phyloP scores from a whole-genome alignment of 2,113 vertebrate genomes.

The Hylia prasina region DNA sequence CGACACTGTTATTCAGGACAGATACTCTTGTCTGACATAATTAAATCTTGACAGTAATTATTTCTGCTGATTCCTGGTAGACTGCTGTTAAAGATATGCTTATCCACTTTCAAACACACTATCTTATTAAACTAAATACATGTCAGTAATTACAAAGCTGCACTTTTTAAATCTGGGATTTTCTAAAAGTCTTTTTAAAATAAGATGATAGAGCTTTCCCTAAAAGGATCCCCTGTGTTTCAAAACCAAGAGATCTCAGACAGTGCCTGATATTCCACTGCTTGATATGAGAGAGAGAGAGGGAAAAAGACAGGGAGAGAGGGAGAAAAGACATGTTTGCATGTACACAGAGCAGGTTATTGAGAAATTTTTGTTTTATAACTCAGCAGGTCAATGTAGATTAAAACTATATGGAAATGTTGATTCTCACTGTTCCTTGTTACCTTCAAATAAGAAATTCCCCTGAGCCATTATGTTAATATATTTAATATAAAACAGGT shows the following conservation, averaged over 20 bases:
- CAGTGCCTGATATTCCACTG: not conserved
- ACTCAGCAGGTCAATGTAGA: not conserved
- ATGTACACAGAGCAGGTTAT: not conserved
- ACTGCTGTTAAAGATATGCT: slow-evolving; percentile 68
- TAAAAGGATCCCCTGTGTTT: slow-evolving; percentile 18
- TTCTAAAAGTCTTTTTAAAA: slow-evolving; percentile 57
- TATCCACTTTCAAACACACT: slow-evolving; percentile 65
- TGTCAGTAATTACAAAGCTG: slow-evolving; percentile 67
- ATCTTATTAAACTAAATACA: slow-evolving; percentile 72
- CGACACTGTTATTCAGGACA: slow-evolving; percentile 61
- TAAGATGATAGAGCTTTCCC: slow-evolving; percentile 10
- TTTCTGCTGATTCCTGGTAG: slow-evolving; percentile 71
- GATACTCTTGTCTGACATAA: slow-evolving; percentile 71
- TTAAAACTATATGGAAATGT: slow-evolving; percentile 2
- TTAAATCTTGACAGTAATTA: slow-evolving; percentile 75
- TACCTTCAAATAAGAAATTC: slow-evolving; percentile 22
- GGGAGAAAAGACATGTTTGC: not conserved
- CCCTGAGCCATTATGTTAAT: slow-evolving; percentile 8
- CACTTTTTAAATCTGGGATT: slow-evolving; percentile 45
- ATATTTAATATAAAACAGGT: not conserved
- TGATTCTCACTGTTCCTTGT: not conserved
- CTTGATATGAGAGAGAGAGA: not conserved
- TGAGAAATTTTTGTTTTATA: not conserved
- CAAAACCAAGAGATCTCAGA: not conserved
- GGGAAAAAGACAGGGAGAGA: not conserved